Evolutionary conservation across 2,113 vertebrate species (phyloP).

Genomic region (Hydropotes inermis): DNA sequence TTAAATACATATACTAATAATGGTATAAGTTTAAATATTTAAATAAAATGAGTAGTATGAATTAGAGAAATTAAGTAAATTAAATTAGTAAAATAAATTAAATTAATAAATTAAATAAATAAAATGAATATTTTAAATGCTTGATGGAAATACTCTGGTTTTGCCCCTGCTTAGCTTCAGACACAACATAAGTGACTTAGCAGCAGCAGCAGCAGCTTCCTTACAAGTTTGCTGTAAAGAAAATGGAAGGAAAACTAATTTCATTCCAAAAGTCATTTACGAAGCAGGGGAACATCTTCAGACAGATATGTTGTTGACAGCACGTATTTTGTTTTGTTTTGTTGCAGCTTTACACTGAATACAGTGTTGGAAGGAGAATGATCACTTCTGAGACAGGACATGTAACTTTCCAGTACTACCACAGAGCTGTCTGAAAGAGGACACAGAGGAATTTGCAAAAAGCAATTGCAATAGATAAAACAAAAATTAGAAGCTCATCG

Average conservation of each 20-base stretch:
- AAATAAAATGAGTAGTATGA: neutral
- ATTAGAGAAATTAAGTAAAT: neutral
- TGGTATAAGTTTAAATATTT: neutral
- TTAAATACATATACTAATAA: neutral
- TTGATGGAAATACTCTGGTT: neutral
- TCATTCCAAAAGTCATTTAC: neutral
- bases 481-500: neutral
- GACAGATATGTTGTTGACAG: neutral
- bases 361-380: neutral
- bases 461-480: neutral
- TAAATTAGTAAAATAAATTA: neutral
- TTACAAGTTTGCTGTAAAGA: neutral
- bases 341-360: neutral
- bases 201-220: neutral
- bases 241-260: constrained; percentile 28
- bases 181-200: too few species aligned
- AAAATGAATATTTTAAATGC: neutral
- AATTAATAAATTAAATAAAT: neutral
- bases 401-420: too few species aligned
- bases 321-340: neutral
- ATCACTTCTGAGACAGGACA: neutral
- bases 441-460: neutral
- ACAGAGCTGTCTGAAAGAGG: neutral
- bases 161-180: neutral
- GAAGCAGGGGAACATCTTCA: neutral